Base-by-base conservation (phyloP, 2,888 invertebrate species). In the Carcina quercana region DNA sequence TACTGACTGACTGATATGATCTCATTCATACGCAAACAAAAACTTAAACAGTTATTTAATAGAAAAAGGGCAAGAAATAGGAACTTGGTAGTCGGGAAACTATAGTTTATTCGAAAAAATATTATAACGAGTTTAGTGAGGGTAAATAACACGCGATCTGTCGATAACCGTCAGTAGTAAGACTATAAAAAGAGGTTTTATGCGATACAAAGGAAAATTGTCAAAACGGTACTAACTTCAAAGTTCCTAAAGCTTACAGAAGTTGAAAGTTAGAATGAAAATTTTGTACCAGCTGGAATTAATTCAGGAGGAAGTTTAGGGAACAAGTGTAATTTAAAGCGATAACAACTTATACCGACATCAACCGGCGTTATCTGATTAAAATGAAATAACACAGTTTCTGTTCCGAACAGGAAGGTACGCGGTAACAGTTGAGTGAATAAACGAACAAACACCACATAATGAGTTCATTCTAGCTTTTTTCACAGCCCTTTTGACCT, bases 361-460 rank as follows among this genome's bases (percentile, higher is more conserved):
- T n/a, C n/a, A n/a, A n/a, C n/a, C n/a, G n/a, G n/a, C n/a, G n/a
- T n/a, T n/a, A n/a, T n/a, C n/a, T n/a, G n/a, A n/a, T n/a, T n/a
- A n/a, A n/a, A n/a, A n/a, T n/a, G n/a, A n/a, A n/a, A n/a, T n/a
- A n/a, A n/a, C n/a, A n/a, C n/a, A n/a, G n/a, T n/a, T n/a, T n/a
- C n/a, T n/a, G n/a, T n/a, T n/a, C 70, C 67, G 65, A 74, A 69
- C 63, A 75, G 79, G 79, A 79, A 79, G 58, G 46, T 37, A 30
- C 32, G 25, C 32, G 44, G 65, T 59, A 53, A 57, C 70, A 66
- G 60, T 53, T 55, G 59, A 67, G 47, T 53, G 65, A 55, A 45
- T 51, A 56, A 52, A 57, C 54, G 57, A 61, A 62, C 64, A 63
- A 71, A 70, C 59, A 72, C 59, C 64, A 61, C 65, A 63, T 66